Conservation (phyloP, 2,113 vertebrate species). For the Taxidea taxus region DNA sequence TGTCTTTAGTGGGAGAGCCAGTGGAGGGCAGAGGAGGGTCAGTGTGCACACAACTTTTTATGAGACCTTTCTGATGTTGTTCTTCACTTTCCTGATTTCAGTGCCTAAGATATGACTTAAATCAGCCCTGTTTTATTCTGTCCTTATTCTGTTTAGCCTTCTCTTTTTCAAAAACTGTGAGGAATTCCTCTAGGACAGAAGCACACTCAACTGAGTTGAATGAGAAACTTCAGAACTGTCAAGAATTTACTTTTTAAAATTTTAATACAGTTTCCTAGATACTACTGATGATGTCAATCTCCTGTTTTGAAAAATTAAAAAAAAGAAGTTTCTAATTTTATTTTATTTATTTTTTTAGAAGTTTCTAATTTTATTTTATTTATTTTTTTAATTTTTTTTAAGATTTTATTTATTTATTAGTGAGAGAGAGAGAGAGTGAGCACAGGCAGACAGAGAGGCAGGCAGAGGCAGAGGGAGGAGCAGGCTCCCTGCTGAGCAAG, state of each 20-base stretch:
- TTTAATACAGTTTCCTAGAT: slow-evolving; percentile 34
- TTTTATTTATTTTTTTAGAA: no score
- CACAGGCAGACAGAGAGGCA: no score
- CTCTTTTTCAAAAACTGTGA: neutral
- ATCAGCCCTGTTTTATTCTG: neutral
- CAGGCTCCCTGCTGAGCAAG: no score
- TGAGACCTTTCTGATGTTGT: neutral
- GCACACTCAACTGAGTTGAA: neutral
- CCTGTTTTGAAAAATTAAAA: neutral
- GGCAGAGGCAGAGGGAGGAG: no score
- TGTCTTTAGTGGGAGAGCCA: neutral
- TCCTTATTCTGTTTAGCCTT: neutral
- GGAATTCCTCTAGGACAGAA: neutral
- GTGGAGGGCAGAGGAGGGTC: neutral
- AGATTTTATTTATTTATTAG: no score
- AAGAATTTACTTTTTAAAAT: neutral
- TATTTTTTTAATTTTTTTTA: no score
- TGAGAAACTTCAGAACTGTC: neutral
- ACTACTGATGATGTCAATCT: neutral
- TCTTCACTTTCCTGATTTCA: neutral
- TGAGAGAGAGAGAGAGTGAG: no score
- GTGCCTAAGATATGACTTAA: neutral
- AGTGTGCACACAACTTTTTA: accelerated
- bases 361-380: slow-evolving; percentile 62
- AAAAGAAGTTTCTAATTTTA: slow-evolving; percentile 20